phyloP scores from a whole-genome alignment of 2,888 invertebrate species.

The Hecatera dysodea region DNA sequence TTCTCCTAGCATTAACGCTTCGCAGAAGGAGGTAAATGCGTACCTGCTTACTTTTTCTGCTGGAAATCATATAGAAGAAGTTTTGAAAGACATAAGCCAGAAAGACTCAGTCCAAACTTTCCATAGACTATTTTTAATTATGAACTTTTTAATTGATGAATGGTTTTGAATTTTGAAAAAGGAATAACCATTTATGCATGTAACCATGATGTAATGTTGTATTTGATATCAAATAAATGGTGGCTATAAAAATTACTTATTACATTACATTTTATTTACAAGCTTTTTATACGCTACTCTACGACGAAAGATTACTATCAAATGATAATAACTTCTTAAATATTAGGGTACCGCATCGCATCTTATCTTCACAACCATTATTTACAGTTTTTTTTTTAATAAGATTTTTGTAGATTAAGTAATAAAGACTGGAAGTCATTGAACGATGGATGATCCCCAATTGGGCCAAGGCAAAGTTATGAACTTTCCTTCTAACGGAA shows the following conservation, averaged over 20 bases:
- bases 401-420: background rate
- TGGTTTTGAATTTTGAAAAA: background rate
- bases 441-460: no score
- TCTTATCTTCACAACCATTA: background rate
- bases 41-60: no score
- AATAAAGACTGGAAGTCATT: background rate
- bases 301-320: background rate
- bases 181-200: background rate
- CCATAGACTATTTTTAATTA: background rate
- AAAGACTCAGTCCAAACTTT: background rate
- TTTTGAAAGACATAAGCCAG: no score
- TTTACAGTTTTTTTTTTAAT: background rate
- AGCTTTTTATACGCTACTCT: background rate
- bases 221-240: constrained; percentile 14
- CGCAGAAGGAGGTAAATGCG: no score
- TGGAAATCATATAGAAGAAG: no score
- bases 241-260: constrained; percentile 7
- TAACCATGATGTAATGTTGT: constrained; percentile 10
- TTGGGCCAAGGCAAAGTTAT: no score
- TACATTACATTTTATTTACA: constrained; percentile 14
- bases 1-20: no score
- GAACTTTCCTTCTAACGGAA: no score
- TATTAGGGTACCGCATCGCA: constrained; percentile 34
- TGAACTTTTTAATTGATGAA: background rate
- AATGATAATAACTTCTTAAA: constrained; percentile 35